Conservation (phyloP, 2,888 invertebrate genomes). For the Portevinia maculata region DNA sequence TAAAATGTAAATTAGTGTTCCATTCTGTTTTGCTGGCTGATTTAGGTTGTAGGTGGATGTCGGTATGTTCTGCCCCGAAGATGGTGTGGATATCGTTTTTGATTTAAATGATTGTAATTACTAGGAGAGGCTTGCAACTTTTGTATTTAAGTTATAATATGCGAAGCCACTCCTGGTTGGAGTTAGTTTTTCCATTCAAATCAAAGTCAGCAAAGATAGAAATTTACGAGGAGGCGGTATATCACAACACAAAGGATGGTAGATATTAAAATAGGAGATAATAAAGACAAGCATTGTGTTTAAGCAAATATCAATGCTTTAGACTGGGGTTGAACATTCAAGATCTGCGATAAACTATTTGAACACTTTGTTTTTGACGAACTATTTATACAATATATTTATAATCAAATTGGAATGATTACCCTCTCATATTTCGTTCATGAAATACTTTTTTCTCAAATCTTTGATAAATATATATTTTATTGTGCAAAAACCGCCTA, state of each 20-base stretch:
- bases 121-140: constrained; percentile 3
- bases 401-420: no score
- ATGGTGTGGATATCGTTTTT: constrained; percentile 47
- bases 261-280: background rate
- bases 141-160: constrained; percentile 10
- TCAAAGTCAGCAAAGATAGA: background rate
- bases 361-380: no score
- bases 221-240: background rate
- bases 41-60: constrained; percentile 42
- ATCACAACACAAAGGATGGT: background rate
- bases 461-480: no score
- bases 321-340: no score
- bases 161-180: constrained; percentile 19
- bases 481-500: no score
- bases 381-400: no score
- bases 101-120: constrained; percentile 66
- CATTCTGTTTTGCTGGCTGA: constrained; percentile 17
- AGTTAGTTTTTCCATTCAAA: background rate
- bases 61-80: constrained; percentile 29
- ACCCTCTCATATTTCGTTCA: no score
- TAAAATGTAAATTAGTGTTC: constrained; percentile 62
- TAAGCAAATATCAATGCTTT: no score
- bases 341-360: no score
- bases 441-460: no score
- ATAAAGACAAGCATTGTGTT: background rate